Conservation (phyloP, 2,888 invertebrate species). For the Pyrocoelia pectoralis region DNA sequence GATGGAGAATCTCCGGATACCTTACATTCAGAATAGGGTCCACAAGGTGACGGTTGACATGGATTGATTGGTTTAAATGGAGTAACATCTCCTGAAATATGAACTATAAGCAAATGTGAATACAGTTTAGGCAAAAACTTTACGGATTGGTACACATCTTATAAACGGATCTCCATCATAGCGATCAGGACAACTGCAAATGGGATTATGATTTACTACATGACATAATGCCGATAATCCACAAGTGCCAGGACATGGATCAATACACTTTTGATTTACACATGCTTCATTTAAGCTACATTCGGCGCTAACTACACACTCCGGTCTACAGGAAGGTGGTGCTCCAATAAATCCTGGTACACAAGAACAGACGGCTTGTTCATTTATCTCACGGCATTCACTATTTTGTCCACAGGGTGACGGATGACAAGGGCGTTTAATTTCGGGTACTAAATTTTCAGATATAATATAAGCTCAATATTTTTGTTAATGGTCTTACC, state of each 20-base stretch:
- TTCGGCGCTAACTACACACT: constrained; percentile 80
- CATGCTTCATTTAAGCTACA: constrained; percentile 79
- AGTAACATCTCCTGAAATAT: constrained; percentile 9
- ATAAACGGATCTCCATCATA: constrained; percentile 79
- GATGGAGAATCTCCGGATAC: constrained; percentile 69
- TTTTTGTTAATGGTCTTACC: constrained; percentile 42
- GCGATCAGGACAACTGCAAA: constrained; percentile 66
- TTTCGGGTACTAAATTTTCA: constrained; percentile 59
- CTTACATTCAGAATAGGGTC: constrained; percentile 76
- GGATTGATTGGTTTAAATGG: constrained; percentile 62
- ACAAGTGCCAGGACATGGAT: constrained; percentile 82
- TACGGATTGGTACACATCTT: constrained; percentile 68
- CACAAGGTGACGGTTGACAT: constrained; percentile 75
- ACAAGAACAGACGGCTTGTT: constrained; percentile 79
- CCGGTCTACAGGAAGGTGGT: constrained; percentile 80
- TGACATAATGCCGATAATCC: constrained; percentile 75
- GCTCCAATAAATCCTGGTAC: constrained; percentile 75
- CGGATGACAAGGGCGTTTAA: constrained; percentile 70
- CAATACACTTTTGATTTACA: constrained; percentile 79
- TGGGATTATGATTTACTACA: constrained; percentile 79
- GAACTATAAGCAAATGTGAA: neutral
- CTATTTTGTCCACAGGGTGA: constrained; percentile 80
- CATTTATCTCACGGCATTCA: constrained; percentile 75
- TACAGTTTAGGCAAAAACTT: too few species aligned
- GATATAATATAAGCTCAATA: neutral